Evolutionary conservation across 2,113 vertebrate genomes (phyloP), one percentile per base, ranked within the genome.

Genomic region (Apus apus): DNA sequence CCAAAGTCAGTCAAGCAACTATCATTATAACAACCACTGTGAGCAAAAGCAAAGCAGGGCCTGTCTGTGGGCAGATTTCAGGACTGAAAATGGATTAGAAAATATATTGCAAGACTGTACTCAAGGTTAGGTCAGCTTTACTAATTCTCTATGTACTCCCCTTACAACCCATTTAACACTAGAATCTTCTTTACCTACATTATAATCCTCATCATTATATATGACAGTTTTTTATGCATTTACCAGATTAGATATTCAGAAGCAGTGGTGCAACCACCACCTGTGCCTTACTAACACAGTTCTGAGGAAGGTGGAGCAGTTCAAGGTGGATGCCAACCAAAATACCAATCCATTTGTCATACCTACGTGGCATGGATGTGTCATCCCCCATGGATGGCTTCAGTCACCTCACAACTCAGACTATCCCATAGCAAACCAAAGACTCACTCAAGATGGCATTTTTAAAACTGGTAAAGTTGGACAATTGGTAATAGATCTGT

Each of bases 1-100:
- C 83, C 66, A 32, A 84, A 95, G 94, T 93, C 85, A 93, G 57
- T 84, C 90, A 75, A 89, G 85, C 79, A 88, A 94, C 65, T 85
- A 64, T 70, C 81, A 51, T 58, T 87, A 8, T 5, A 94, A 89
- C 67, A 74, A 91, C 40, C 85, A 70, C 82, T 38, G 66, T 3
- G 81, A 94, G 82, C 85, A 83, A 56, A 95, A 76, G 67, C 43
- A 60, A 80, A 88, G 75, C 30, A 0, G 38, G 65, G 72, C 79
- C 88, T 80, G 92, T 85, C 88, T 50, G 72, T 71, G 79, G 85
- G 85, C 85, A 94, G 64, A 67, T 53, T 85, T 64, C 30, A 51
- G 79, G 56, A 88, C 51, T 8, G 46, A 67, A 75, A 91, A 9
- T 25, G 57, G 38, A 30, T 57, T n/a, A 58, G 82, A 90, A 94